Evolutionary conservation across 1,140 invertebrate genomes (phyloP).

Genomic region (Polyergus mexicanus): DNA sequence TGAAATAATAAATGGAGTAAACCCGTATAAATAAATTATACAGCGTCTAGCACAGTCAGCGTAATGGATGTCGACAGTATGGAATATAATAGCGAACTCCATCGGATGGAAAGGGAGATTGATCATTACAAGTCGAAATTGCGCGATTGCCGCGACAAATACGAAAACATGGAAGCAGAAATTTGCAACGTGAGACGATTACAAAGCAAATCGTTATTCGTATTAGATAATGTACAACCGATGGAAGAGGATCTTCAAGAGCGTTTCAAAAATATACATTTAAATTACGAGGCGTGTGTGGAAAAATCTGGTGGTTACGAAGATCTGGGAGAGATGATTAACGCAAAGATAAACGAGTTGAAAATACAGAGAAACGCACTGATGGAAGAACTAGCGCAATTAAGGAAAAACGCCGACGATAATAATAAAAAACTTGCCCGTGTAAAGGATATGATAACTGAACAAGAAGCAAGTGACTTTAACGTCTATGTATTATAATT

Average conservation of each 20-base stretch:
- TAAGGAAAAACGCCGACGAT: conserved; percentile 18
- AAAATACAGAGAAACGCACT: conserved; percentile 50
- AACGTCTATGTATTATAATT: background rate
- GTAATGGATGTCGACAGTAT: background rate
- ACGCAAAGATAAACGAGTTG: conserved; percentile 48
- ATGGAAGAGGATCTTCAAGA: conserved; percentile 37
- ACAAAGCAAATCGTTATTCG: conserved; percentile 42
- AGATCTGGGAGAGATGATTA: background rate
- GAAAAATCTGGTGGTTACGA: background rate
- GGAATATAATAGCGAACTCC: background rate
- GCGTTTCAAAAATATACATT: conserved; percentile 55
- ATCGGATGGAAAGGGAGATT: conserved; percentile 45
- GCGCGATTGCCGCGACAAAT: conserved; percentile 45
- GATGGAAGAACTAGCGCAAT: conserved; percentile 37
- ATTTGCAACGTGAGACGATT: conserved; percentile 61
- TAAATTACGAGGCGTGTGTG: conserved; percentile 29
- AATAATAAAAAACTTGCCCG: conserved; percentile 30
- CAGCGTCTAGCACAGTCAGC: background rate
- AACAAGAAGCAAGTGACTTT: conserved; percentile 61
- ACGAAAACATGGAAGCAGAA: conserved; percentile 49
- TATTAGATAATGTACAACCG: conserved; percentile 50
- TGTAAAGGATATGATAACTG: conserved; percentile 47
- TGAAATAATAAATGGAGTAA: too few relatives aligned
- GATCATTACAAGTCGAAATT: conserved; percentile 47
- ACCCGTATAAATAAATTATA: background rate